A percentile compares a stretch with the other conserved stretches of the same genome.
These are phyloP conservation scores for Anthopleura xanthogrammica DNA, from an alignment of 92 coral and sea anemone species.

Conservation along the genomic window DNA sequence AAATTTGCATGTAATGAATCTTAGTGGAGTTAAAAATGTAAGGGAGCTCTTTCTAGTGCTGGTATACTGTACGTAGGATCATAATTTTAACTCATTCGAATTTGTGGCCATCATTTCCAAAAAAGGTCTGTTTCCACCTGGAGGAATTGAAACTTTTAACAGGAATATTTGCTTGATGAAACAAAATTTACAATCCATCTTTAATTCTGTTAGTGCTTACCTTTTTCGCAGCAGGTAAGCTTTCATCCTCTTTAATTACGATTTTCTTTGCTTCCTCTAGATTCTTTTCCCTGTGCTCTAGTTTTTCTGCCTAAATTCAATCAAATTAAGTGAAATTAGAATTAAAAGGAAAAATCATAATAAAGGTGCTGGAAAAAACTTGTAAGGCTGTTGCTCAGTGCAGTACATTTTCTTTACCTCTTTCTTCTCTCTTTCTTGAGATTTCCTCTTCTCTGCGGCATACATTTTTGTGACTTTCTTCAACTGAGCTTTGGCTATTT, in stretches of 20 bases:
- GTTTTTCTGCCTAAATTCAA: constrained; percentile 72
- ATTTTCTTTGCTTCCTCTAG: constrained; percentile 95
- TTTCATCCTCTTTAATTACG: constrained; percentile 76
- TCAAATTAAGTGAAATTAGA: background rate
- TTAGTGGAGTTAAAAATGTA: too few species aligned
- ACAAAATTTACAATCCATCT: too few species aligned
- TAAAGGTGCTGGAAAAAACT: background rate
- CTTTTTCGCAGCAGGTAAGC: constrained; percentile 76
- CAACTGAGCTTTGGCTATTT: constrained; percentile 94
- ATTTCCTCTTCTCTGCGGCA: constrained; percentile 89
- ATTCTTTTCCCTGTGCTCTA: constrained; percentile 92
- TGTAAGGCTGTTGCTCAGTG: background rate
- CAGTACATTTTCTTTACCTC: constrained; percentile 50
- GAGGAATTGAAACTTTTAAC: too few species aligned
- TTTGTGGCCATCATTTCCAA: too few species aligned
- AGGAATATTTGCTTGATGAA: too few species aligned
- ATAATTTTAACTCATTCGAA: too few species aligned
- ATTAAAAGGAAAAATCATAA: too few species aligned
- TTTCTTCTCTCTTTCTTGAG: constrained; percentile 84
- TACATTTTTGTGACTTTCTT: constrained; percentile 80
- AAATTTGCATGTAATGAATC: too few species aligned
- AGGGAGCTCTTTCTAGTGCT: too few species aligned
- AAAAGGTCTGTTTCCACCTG: too few species aligned
- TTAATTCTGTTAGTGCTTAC: constrained; percentile 32
- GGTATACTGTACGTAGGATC: too few species aligned